phyloP scores from a whole-genome alignment of 2,888 invertebrate species.

The Cephus pygmeus region DNA sequence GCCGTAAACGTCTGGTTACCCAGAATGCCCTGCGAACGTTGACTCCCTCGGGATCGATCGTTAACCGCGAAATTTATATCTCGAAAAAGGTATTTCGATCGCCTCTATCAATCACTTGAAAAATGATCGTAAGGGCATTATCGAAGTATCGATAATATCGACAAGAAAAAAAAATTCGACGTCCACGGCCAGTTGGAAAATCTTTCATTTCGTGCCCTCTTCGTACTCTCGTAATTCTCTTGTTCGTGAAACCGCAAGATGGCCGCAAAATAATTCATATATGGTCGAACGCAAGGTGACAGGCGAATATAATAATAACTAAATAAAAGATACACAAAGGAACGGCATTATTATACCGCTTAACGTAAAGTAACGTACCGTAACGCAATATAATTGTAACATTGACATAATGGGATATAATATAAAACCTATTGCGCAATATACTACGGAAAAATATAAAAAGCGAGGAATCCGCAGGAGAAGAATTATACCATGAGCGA shows the following conservation, averaged over 20 bases:
- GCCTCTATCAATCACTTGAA: background rate
- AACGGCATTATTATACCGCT: background rate
- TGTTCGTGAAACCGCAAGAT: background rate
- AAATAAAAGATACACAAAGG: background rate
- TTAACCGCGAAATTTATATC: background rate
- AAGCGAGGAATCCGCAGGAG: background rate
- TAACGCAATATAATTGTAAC: background rate
- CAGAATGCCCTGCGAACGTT: background rate
- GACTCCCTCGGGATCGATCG: background rate
- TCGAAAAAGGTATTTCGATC: background rate
- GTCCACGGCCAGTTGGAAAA: background rate
- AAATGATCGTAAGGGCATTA: constrained; percentile 10
- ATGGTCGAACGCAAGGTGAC: constrained; percentile 2
- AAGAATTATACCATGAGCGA: background rate
- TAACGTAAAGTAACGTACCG: background rate
- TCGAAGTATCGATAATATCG: background rate
- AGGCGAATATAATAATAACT: background rate
- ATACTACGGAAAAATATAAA: background rate
- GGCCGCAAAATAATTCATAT: background rate
- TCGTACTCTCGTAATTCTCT: background rate
- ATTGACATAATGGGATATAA: background rate
- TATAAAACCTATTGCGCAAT: background rate
- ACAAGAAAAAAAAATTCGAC: background rate
- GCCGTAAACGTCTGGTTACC: background rate
- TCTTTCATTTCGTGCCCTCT: background rate